Evolutionary conservation across 1,140 invertebrate species (phyloP).

Genomic region (Nephila pilipes): DNA sequence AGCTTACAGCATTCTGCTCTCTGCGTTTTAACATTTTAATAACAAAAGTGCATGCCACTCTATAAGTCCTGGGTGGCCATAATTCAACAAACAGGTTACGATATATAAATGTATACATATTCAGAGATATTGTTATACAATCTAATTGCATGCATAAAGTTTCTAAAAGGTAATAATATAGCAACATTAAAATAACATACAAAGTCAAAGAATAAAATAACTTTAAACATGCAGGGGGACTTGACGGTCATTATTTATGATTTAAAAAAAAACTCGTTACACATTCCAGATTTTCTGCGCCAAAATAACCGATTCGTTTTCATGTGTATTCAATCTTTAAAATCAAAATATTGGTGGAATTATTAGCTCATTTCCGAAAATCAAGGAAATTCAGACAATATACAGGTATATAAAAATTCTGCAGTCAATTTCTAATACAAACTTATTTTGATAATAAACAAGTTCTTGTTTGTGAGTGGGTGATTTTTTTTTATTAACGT

Average conservation of each 20-base stretch:
- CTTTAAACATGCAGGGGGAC: constrained; percentile 18
- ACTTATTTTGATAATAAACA: too few relatives aligned
- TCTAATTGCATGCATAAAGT: constrained; percentile 37
- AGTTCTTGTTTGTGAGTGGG: too few relatives aligned
- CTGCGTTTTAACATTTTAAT: constrained; percentile 20
- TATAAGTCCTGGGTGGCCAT: neutral
- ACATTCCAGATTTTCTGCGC: too few relatives aligned
- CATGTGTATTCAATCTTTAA: too few relatives aligned
- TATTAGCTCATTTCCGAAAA: too few relatives aligned
- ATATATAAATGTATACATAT: neutral
- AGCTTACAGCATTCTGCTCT: neutral
- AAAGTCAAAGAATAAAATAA: constrained; percentile 28
- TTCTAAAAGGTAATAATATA: constrained; percentile 29
- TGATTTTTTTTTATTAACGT: too few relatives aligned
- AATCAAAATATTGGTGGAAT: too few relatives aligned
- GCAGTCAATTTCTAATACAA: too few relatives aligned
- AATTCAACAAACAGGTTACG: constrained; percentile 21
- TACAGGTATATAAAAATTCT: too few relatives aligned
- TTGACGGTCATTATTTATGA: neutral
- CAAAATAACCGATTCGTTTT: too few relatives aligned
- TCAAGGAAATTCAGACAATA: too few relatives aligned
- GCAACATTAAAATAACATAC: constrained; percentile 19
- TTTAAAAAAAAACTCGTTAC: too few relatives aligned
- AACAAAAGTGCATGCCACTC: constrained; percentile 3
- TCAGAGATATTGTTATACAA: constrained; percentile 31